phyloP scores from a whole-genome alignment of 2,888 invertebrate species.

The Candidula unifasciata region DNA sequence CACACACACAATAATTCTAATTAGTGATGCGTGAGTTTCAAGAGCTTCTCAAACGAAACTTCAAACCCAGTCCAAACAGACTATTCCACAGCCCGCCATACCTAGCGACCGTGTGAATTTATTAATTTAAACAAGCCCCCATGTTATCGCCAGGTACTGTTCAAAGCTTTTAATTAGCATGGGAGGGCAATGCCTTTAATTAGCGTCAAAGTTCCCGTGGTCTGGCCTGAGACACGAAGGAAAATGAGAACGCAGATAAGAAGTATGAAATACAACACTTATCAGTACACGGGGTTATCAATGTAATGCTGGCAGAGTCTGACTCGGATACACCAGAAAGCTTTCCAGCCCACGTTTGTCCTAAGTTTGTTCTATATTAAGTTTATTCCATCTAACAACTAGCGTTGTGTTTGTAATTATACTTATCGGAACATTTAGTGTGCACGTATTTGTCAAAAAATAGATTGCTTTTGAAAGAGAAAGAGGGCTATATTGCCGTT shows the following conservation, averaged over 20 bases:
- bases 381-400: too few relatives aligned
- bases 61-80: too few relatives aligned
- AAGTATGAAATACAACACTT: conserved; percentile 26
- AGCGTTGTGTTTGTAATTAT: too few relatives aligned
- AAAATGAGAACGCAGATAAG: conserved; percentile 30
- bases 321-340: not conserved
- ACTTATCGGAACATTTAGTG: too few relatives aligned
- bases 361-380: too few relatives aligned
- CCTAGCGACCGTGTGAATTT: conserved; percentile 25
- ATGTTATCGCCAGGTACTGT: conserved; percentile 36
- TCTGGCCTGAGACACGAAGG: not conserved
- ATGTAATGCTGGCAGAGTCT: not conserved
- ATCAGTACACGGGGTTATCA: conserved; percentile 36
- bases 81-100: not conserved
- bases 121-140: conserved; percentile 27
- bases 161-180: conserved; percentile 47
- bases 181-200: conserved; percentile 30
- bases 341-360: too few relatives aligned
- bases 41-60: too few relatives aligned
- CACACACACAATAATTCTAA: too few relatives aligned
- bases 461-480: not conserved
- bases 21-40: too few relatives aligned
- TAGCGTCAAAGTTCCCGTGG: conserved; percentile 12
- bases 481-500: not conserved
- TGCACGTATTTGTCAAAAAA: too few relatives aligned